phyloP scores from a whole-genome alignment of 2,797 vertebrate genomes.

The Chiloscyllium punctatum region DNA sequence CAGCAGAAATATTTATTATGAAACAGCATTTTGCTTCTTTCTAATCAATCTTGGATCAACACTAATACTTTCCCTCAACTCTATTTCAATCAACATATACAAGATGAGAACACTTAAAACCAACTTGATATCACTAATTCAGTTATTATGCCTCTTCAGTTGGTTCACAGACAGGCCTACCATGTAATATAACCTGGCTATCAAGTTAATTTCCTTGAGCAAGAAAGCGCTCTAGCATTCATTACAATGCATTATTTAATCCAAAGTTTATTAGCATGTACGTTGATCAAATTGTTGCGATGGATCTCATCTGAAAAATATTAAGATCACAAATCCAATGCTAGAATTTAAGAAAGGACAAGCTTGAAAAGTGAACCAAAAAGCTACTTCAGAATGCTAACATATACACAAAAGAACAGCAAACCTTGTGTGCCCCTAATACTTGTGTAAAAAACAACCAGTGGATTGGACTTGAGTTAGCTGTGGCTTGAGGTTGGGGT shows the following conservation, averaged over 20 bases:
- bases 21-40: not conserved
- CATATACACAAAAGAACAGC: not conserved
- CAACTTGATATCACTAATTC: not conserved
- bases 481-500: not conserved
- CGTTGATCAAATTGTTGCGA: not conserved
- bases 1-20: not conserved
- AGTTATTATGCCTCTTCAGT: not conserved
- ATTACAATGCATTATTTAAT: slow-evolving; percentile 21
- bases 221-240: not conserved
- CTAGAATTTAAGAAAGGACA: not conserved
- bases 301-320: not conserved
- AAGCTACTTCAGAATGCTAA: not conserved
- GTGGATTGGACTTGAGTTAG: not conserved
- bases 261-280: too few relatives aligned
- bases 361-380: not conserved
- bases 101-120: not conserved
- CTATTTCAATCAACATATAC: not conserved
- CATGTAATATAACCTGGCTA: not conserved
- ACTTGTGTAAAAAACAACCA: not conserved
- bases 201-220: not conserved
- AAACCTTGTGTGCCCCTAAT: not conserved
- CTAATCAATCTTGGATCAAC: too few relatives aligned
- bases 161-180: not conserved
- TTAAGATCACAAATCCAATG: not conserved
- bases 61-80: not conserved